Evolutionary conservation across 1,140 invertebrate species (phyloP), one percentile per base, ranked within the genome.

Genomic region (Euura lappo): DNA sequence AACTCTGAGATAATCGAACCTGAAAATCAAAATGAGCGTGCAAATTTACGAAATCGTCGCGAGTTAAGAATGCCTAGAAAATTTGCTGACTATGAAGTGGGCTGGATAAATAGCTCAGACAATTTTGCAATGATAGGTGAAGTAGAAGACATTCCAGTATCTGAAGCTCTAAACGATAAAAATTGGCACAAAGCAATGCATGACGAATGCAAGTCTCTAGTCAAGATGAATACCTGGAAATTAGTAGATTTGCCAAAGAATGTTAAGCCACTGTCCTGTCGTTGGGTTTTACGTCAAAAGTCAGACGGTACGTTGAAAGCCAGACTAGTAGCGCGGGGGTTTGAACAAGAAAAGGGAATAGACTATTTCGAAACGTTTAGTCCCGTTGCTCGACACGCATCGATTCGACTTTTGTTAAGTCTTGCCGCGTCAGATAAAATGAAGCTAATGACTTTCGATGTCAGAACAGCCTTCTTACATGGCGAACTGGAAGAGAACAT

Each of bases 311-410:
- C 69, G 13, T 76, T 78, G 64, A 88, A 86, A 79, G 82, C 84
- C 4, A 46, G 83, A 42, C 74, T 87, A 11, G 83, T 87, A n/a
- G 82, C 81, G 28, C 75, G 79, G 74, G 85, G 85, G 2, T 88
- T 78, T 75, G 71, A 71, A n/a, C 87, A 88, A 76, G 44, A 71
- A 71, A 60, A 76, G 47, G 81, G 78, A 43, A 74, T 86, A 42
- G 81, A 85, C 71, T 83, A 79, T 74, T 45, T 51, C 47, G 76
- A 85, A 77, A 72, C 51, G 51, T 60, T 60, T 60, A 71, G 46
- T 60, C 69, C 69, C 3, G 69, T 71, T 44, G 69, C 69, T 46
- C 13, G 46, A 3, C 45, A 71, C 43, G 3, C 69, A n/a, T 71
- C 69, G 10, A 51, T 71, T 13, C 45, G 69, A 46, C n/a, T 71